Percentiles rank a stretch among this genome's conserved stretches.
These are phyloP conservation scores for Zygothrica quintamaculata DNA, from an alignment of 2,888 invertebrate genomes.

Conservation along the genomic window DNA sequence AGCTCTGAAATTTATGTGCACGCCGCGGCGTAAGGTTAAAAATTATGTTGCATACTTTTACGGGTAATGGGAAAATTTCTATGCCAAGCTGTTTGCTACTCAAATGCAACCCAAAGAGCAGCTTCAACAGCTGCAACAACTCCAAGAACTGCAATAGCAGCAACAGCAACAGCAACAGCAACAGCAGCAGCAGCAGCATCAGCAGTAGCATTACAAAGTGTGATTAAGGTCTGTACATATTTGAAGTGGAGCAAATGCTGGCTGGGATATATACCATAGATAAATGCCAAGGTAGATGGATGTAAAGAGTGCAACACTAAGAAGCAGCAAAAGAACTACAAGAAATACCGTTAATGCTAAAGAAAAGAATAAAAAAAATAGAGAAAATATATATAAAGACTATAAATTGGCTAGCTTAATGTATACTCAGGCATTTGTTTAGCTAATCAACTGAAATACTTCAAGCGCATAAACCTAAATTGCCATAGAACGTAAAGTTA, in stretches of 20 bases:
- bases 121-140: not conserved
- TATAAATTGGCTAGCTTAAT: too few species aligned
- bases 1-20: conserved; percentile 61
- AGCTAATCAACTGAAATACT: too few species aligned
- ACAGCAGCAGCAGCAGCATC: conserved; percentile 9
- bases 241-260: conserved; percentile 39
- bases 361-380: not conserved
- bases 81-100: conserved; percentile 45
- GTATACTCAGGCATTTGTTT: too few species aligned
- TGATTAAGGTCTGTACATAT: conserved; percentile 66
- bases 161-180: conserved; percentile 6
- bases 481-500: too few species aligned
- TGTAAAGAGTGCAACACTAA: not conserved
- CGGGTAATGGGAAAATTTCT: conserved; percentile 53
- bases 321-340: too few species aligned
- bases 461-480: too few species aligned
- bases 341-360: not conserved
- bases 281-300: conserved; percentile 38
- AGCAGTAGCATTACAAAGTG: conserved; percentile 48
- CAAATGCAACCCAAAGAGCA: conserved; percentile 30
- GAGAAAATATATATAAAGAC: too few species aligned
- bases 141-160: not conserved
- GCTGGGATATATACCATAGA: conserved; percentile 21
- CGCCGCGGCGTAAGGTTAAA: conserved; percentile 60
- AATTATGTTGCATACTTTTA: conserved; percentile 65